Percentiles rank a stretch among this genome's conserved stretches.
Conservation (phyloP, 2,113 vertebrate species). For the Leucoraja erinaceus region DNA sequence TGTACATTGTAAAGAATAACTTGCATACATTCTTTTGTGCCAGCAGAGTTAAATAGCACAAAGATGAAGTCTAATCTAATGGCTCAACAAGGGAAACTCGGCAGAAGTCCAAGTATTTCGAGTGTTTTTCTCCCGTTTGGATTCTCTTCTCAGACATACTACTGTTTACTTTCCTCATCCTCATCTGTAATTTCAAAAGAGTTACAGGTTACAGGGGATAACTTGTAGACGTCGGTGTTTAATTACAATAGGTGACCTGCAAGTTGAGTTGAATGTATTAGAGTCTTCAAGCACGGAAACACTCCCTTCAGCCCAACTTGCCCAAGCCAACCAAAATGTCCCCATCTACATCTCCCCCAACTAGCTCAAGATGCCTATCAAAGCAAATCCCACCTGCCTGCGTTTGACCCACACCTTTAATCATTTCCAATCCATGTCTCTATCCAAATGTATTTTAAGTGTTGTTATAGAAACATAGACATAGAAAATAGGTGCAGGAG, state of each 20-base stretch:
- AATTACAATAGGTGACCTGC: not conserved
- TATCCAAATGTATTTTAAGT: no score
- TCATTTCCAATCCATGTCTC: no score
- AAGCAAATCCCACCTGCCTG: no score
- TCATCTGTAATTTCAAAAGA: slow-evolving; percentile 16
- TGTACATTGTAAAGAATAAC: not conserved
- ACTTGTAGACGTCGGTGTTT: no score
- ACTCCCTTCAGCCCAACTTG: no score
- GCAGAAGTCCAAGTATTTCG: slow-evolving; percentile 1
- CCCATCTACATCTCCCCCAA: no score
- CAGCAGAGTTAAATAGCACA: not conserved
- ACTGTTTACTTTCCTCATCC: not conserved
- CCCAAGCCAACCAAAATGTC: no score
- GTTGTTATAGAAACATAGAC: no score
- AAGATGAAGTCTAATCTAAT: slow-evolving; percentile 10
- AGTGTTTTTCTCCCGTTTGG: slow-evolving; percentile 13
- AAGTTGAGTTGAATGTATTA: not conserved
- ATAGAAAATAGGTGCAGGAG: no score
- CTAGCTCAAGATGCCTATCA: no score
- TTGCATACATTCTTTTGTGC: not conserved
- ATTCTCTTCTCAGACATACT: not conserved
- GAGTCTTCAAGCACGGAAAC: no score
- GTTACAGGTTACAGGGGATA: not conserved
- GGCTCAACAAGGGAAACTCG: not conserved
- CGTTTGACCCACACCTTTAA: no score